Evolutionary conservation across 2,888 invertebrate genomes (phyloP), one percentile per base, ranked within the genome.

Genomic region (Stenolophus ochropezus): DNA sequence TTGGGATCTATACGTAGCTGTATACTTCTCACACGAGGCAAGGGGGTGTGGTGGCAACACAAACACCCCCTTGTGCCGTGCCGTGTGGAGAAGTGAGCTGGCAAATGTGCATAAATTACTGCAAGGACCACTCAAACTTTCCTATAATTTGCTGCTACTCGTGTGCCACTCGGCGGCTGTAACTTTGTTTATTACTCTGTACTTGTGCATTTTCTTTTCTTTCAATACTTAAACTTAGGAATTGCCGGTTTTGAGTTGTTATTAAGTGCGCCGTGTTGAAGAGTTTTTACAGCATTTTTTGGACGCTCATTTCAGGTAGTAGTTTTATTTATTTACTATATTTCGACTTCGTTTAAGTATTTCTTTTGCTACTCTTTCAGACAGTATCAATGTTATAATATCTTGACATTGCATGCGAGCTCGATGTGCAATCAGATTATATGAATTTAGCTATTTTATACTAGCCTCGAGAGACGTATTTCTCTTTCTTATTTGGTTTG

Each of bases 101-200:
- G 89, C 87, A 88, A 86, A 86, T 90, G 88, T 89, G 89, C 90
- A 90, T 90, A 89, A 89, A 90, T 91, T 89, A 88, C 90, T 92
- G 93, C 94, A 94, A 94, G 94, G 94, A 94, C 94, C 94, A 94
- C 94, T 94, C 94, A 94, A 94, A 93, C 90, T 91, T 92, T 92
- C 92, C 92, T 92, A 91, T 87, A 87, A 78, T 88, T 88, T 88
- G 89, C 87, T 88, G 89, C 89, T 89, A 89, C 89, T 89, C 89
- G 88, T 87, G 73, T 73, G 73, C 58, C 73, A 80, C 23, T 80
- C 80, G 58, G 88, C 87, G 87, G 87, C 87, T 86, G 86, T 86
- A 85, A 86, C 85, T 84, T 85, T 86, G 87, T 84, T 86, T 79
- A 56, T 58, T 82, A 73, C 71, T 82, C 27, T 79, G 53, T 79